phyloP scores from a whole-genome alignment of 2,797 vertebrate species.

The Arnoldichthys spilopterus region DNA sequence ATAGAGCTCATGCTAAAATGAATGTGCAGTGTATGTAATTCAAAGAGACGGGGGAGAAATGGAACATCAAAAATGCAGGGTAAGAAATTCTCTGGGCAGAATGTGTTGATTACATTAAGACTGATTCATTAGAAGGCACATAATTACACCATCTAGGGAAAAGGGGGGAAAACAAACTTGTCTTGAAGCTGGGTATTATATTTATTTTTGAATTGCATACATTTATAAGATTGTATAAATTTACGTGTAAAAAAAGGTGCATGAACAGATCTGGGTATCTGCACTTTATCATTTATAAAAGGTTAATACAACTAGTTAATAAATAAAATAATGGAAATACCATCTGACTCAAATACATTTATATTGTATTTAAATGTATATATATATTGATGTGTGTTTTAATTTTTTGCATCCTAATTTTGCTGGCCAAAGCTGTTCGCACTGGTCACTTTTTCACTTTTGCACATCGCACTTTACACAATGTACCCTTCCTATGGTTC shows the following conservation, averaged over 20 bases:
- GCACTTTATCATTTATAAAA: no score
- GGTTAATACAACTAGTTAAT: background rate
- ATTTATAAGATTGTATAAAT: background rate
- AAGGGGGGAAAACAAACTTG: slow-evolving; percentile 5
- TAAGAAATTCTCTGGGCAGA: slow-evolving; percentile 11
- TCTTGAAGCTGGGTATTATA: background rate
- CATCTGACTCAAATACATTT: no score
- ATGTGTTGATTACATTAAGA: slow-evolving; percentile 10
- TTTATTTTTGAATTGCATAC: background rate
- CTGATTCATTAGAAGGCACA: slow-evolving; percentile 34
- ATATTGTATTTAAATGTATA: no score
- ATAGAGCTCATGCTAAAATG: slow-evolving; percentile 76
- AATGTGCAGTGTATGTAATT: slow-evolving; percentile 74
- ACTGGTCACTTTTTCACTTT: no score
- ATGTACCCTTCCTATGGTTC: no score
- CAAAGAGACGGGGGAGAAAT: slow-evolving; percentile 66
- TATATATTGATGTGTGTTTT: no score
- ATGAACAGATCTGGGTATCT: no score
- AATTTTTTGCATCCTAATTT: background rate
- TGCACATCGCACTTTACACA: no score
- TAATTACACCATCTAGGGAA: slow-evolving; percentile 24
- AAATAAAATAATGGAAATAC: background rate
- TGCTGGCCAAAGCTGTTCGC: no score
- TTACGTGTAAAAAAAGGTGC: background rate
- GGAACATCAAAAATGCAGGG: slow-evolving; percentile 44